Conservation (phyloP, 2,888 invertebrate species). For the Drosophila monieri region DNA sequence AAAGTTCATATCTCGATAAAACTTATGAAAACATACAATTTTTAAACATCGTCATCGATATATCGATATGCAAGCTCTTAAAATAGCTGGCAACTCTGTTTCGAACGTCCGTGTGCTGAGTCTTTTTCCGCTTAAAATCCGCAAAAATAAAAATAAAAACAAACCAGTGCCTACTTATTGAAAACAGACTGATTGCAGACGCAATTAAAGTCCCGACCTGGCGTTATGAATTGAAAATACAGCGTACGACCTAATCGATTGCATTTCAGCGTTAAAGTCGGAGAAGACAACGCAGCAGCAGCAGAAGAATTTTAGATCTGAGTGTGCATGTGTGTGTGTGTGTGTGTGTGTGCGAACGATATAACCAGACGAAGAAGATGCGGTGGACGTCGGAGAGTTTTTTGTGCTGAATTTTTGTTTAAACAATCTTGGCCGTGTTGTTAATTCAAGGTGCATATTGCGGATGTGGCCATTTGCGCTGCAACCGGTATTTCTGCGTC, state of each 20-base stretch:
- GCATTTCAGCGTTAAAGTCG: conserved; percentile 3
- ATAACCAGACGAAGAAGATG: conserved; percentile 74
- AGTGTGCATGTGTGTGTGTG: conserved; percentile 46
- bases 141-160: conserved; percentile 30
- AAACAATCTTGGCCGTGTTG: conserved; percentile 74
- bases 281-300: conserved; percentile 67
- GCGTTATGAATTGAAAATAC: conserved; percentile 63
- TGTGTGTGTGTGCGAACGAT: conserved; percentile 61
- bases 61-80: too few species aligned
- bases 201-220: conserved; percentile 33
- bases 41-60: too few species aligned
- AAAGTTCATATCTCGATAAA: too few species aligned
- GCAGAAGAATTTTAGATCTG: conserved; percentile 74
- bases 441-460: conserved; percentile 72
- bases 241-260: conserved; percentile 52
- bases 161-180: conserved; percentile 59
- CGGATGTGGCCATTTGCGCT: conserved; percentile 71
- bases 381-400: conserved; percentile 41
- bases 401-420: conserved; percentile 63
- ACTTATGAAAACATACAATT: too few species aligned
- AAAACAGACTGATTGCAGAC: conserved; percentile 47
- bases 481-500: conserved; percentile 68
- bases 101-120: conserved; percentile 21
- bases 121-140: conserved; percentile 63
- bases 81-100: neutral